phyloP scores from a whole-genome alignment of 37 sponge, comb jelly and placozoan species.

The Ephydatia muelleri region DNA sequence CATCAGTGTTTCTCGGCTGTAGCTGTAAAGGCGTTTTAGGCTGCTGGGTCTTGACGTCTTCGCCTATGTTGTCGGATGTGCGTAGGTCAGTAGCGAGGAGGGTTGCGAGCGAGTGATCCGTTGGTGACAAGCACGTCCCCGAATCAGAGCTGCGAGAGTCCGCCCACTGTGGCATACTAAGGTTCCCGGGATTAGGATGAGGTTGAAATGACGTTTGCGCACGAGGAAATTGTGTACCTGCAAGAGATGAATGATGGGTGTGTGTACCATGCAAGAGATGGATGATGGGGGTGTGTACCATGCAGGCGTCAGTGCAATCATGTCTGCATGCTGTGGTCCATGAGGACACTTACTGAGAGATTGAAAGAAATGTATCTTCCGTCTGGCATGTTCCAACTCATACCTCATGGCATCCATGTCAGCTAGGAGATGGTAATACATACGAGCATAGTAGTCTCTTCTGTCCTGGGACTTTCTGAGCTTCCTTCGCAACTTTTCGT shows the following conservation, averaged over 20 bases:
- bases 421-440: constrained; percentile 32
- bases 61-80: background rate
- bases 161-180: background rate
- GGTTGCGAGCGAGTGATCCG: background rate
- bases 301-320: too few species aligned
- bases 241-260: background rate
- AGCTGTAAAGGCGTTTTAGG: background rate
- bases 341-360: constrained; percentile 19
- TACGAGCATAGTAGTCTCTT: constrained; percentile 57
- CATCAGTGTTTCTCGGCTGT: background rate
- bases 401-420: constrained; percentile 41
- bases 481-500: constrained; percentile 38
- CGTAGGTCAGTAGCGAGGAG: background rate
- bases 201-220: background rate
- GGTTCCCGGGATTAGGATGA: background rate
- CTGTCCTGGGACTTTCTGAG: constrained; percentile 39
- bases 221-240: background rate
- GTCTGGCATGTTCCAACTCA: constrained; percentile 26
- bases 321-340: too few species aligned
- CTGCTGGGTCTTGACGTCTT: background rate
- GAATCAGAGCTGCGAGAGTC: background rate
- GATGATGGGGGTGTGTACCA: too few species aligned
- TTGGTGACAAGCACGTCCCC: background rate
- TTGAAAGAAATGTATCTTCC: constrained; percentile 23
- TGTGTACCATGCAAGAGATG: too few species aligned